phyloP scores from a whole-genome alignment of 2,888 invertebrate species.

The Yponomeuta malinellus region DNA sequence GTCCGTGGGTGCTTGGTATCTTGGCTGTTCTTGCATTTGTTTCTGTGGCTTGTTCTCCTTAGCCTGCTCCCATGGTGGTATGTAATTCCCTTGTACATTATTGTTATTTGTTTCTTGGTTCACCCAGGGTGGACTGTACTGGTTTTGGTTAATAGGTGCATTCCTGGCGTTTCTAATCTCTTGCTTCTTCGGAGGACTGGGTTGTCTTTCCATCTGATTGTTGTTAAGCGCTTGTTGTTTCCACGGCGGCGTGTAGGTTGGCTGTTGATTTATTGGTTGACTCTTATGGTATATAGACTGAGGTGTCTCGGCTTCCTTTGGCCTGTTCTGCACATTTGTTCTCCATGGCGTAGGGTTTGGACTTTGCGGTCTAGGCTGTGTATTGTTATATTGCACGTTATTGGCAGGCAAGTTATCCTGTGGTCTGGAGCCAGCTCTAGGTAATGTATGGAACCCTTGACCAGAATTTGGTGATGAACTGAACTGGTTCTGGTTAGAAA shows the following conservation, averaged over 20 bases:
- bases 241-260: conserved; percentile 52
- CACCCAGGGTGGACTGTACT: conserved; percentile 51
- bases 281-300: conserved; percentile 42
- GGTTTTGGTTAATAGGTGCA: conserved; percentile 20
- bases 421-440: conserved; percentile 49
- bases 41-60: conserved; percentile 29
- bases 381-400: conserved; percentile 35
- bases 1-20: conserved; percentile 41
- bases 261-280: conserved; percentile 41
- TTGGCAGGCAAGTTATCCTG: conserved; percentile 37
- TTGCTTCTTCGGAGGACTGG: conserved; percentile 51
- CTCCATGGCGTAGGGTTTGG: conserved; percentile 59
- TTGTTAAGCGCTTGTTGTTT: conserved; percentile 50
- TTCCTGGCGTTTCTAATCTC: conserved; percentile 36
- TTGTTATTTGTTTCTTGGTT: conserved; percentile 51
- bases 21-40: conserved; percentile 40
- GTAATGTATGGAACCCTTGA: conserved; percentile 55
- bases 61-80: conserved; percentile 40
- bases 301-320: conserved; percentile 44
- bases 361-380: conserved; percentile 34
- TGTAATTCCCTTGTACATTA: conserved; percentile 40
- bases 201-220: conserved; percentile 38
- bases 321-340: conserved; percentile 54
- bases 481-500: conserved; percentile 36
- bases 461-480: conserved; percentile 37